Base-by-base conservation (phyloP, 2,888 invertebrate genomes). In the Metalampra italica region DNA sequence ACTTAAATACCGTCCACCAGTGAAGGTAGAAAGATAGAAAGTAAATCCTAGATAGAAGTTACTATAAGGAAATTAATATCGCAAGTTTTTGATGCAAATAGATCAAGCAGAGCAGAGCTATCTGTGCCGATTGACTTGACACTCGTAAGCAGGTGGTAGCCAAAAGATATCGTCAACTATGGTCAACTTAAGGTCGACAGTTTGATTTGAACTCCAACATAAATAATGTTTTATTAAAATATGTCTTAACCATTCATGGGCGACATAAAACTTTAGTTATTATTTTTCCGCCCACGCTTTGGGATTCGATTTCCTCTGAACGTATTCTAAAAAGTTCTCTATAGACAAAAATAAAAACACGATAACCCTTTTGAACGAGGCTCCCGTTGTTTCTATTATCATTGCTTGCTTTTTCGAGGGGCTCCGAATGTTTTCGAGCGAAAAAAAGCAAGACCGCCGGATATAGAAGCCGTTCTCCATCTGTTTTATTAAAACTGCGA, bases 401-500 rank as follows among this genome's bases (percentile, higher is more conserved):
- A 82, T 77, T 76, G 82, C 71, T 72, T 68, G 71, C 74, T 78
- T 80, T 72, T 82, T 74, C 75, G 75, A 82, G 78, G 82, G 80
- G 75, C 60, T 62, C 58, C 56, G 65, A 56, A 66, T 79, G 80
- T 81, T 79, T 77, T 68, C 65, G 61, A 64, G 68, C 65, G 68
- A 82, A 83, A 85, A 83, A 82, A 80, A 72, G 75, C 75, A 71
- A 74, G 56, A 55, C 56, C 63, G 61, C 79, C 83, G 86, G 85
- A 87, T 85, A 85, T 79, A 78, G 80, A 65, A 73, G 75, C 71
- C 73, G 76, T 78, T 78, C 77, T 69, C 79, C 82, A 77, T 78
- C 83, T 86, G 86, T 82, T 86, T 86, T 84, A 86, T 87, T 86
- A 86, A 86, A 86, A 81, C 77, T 73, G 76, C 75, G 84, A 87